Conservation (phyloP, 2,797 vertebrate genomes). For the Argyrosomus regius region DNA sequence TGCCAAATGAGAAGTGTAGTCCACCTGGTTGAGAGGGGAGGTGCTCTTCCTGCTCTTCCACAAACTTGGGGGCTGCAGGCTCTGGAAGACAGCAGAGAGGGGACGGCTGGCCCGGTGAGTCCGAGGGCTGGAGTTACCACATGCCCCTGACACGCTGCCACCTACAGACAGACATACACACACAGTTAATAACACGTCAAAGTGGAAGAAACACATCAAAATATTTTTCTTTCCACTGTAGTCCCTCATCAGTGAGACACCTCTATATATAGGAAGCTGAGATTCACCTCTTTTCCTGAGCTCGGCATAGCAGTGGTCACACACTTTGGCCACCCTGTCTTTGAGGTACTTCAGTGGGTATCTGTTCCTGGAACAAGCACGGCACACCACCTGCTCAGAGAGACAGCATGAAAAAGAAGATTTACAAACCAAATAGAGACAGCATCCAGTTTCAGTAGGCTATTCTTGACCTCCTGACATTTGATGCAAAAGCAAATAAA, state of each 20-base stretch:
- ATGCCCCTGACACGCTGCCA: constrained; percentile 81
- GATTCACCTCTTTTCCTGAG: constrained; percentile 91
- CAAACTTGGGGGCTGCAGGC: constrained; percentile 92
- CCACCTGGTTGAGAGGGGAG: constrained; percentile 91
- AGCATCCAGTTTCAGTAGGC: background rate
- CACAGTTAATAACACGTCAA: background rate
- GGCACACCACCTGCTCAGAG: constrained; percentile 92
- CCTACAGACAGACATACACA: constrained; percentile 75
- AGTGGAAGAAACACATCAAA: background rate
- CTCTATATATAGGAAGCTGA: background rate
- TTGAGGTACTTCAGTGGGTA: constrained; percentile 98
- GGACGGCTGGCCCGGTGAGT: constrained; percentile 89
- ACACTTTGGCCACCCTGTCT: constrained; percentile 95
- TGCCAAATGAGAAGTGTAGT: background rate
- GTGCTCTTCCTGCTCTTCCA: constrained; percentile 93
- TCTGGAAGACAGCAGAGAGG: constrained; percentile 95
- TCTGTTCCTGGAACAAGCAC: constrained; percentile 95
- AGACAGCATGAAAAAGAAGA: constrained; percentile 1
- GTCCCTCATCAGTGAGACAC: background rate
- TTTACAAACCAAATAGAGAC: background rate
- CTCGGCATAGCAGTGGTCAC: constrained; percentile 93
- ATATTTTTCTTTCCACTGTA: background rate
- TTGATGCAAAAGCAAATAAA: background rate
- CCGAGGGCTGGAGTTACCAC: constrained; percentile 88
- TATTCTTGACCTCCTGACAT: background rate